A percentile compares a stretch with the other conserved stretches of the same genome.
These are phyloP conservation scores for Rana temporaria DNA, from an alignment of 2,113 vertebrate species.

Conservation along the genomic window DNA sequence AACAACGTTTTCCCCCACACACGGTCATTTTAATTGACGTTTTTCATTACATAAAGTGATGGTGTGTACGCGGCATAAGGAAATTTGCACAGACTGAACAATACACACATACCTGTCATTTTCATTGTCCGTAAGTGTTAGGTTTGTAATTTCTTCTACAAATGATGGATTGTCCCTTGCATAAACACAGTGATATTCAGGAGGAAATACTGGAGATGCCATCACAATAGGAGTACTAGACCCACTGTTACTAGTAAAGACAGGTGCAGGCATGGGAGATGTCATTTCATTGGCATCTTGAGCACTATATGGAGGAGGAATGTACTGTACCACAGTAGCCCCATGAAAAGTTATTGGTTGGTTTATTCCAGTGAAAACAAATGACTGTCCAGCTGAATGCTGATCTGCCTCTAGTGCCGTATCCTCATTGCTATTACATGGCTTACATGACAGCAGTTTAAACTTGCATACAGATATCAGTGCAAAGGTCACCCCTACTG, in stretches of 20 bases:
- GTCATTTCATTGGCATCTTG: slow-evolving; percentile 63
- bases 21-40: too few species aligned
- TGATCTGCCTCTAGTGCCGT: slow-evolving; percentile 63
- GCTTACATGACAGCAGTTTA: slow-evolving; percentile 73
- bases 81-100: too few species aligned
- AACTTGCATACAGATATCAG: slow-evolving; percentile 83
- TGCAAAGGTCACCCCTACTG: slow-evolving; percentile 78
- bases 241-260: slow-evolving; percentile 60
- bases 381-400: slow-evolving; percentile 66
- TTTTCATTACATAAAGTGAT: too few species aligned
- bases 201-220: slow-evolving; percentile 39
- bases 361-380: slow-evolving; percentile 79
- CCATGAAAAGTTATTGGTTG: slow-evolving; percentile 78
- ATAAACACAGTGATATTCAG: slow-evolving; percentile 72
- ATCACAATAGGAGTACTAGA: slow-evolving; percentile 42
- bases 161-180: slow-evolving; percentile 71
- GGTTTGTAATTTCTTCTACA: slow-evolving; percentile 62
- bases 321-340: slow-evolving; percentile 75
- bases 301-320: slow-evolving; percentile 70
- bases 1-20: too few species aligned
- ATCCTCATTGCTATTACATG: slow-evolving; percentile 71
- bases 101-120: slow-evolving; percentile 67
- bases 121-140: slow-evolving; percentile 28
- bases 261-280: slow-evolving; percentile 55
- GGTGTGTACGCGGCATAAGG: too few species aligned